These are phyloP conservation scores for Euphydryas editha DNA, from an alignment of 2,888 invertebrate species.

Conservation along the genomic window DNA sequence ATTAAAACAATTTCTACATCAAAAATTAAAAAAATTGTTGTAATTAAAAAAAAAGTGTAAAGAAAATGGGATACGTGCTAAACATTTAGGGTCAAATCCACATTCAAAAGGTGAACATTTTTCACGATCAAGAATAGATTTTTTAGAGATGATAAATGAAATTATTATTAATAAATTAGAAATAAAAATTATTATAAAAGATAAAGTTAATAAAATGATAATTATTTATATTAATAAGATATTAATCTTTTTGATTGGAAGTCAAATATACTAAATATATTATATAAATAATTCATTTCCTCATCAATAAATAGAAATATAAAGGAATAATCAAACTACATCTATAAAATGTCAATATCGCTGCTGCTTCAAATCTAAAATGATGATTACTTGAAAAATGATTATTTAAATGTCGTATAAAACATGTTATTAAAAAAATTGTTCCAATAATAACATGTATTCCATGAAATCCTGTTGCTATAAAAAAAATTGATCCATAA, in stretches of 20 bases:
- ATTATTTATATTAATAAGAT: conserved; percentile 84
- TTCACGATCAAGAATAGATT: conserved; percentile 83
- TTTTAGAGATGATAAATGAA: conserved; percentile 81
- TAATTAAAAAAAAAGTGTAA: conserved; percentile 84
- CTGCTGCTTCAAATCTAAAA: conserved; percentile 68
- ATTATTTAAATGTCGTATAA: no score
- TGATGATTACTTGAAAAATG: no score
- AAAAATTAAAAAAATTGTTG: conserved; percentile 88
- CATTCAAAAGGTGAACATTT: conserved; percentile 86
- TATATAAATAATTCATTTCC: conserved; percentile 86
- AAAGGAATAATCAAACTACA: conserved; percentile 51
- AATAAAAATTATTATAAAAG: conserved; percentile 61
- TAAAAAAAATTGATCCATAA: conserved; percentile 4
- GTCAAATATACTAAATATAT: conserved; percentile 87
- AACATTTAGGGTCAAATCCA: conserved; percentile 70
- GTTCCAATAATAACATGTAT: conserved; percentile 86
- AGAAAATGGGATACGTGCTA: conserved; percentile 67
- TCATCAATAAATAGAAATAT: conserved; percentile 86
- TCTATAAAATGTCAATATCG: conserved; percentile 76
- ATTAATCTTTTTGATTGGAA: conserved; percentile 81
- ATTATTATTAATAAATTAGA: conserved; percentile 76
- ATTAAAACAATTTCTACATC: conserved; percentile 87
- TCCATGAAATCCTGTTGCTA: conserved; percentile 88
- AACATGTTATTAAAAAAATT: conserved; percentile 58
- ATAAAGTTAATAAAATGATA: conserved; percentile 62